Base-by-base conservation (phyloP, 2,797 vertebrate genomes). In the Pangasius larnaudii region DNA sequence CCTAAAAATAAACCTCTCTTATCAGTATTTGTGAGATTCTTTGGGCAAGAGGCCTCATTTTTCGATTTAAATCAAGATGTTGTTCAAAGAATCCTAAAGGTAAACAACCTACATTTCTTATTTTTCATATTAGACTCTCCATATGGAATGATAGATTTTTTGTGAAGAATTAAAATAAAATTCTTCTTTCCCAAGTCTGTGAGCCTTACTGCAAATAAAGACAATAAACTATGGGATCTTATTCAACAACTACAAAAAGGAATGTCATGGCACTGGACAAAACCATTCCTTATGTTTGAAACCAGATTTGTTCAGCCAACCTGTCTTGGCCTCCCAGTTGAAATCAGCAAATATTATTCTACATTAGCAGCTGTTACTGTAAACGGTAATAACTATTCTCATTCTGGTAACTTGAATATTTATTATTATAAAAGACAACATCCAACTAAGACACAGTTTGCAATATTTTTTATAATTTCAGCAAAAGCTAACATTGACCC, bases 31-130 rank as follows among this genome's bases (percentile, higher is more conserved):
- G 2, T 94, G 11, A 96, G 97, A 13, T 0, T 92, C 3, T 94
- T 94, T 80, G 97, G 96, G 86, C 97, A 98, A 92, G 97, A 98
- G 92, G 79, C 96, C 72, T 92, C 93, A 87, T 97, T 93, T 19
- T 13, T 91, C 67, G 94, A 93, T 79, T 39, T 98, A 49, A 94
- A 92, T 24, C 97, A 95, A 93, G 95, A 96, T 0, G 69, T 92
- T 1, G 84, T 98, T 71, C 91, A 94, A 0, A 93, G 84, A 18
- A 77, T 94, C 61, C 10, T 95, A n/a, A 94, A 89, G 94, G 97
- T 98, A 94, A 93, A 27, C 46, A 56, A 67, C 4, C 19, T 49
- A 33, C 10, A 33, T 33, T 58, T 88, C 77, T 11, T n/a, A 49
- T 81, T 18, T 61, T 80, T 11, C 78, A 22, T 56, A 56, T 22